Conservation (phyloP, 2,888 invertebrate genomes). For the Caenorhabditis sp. region DNA sequence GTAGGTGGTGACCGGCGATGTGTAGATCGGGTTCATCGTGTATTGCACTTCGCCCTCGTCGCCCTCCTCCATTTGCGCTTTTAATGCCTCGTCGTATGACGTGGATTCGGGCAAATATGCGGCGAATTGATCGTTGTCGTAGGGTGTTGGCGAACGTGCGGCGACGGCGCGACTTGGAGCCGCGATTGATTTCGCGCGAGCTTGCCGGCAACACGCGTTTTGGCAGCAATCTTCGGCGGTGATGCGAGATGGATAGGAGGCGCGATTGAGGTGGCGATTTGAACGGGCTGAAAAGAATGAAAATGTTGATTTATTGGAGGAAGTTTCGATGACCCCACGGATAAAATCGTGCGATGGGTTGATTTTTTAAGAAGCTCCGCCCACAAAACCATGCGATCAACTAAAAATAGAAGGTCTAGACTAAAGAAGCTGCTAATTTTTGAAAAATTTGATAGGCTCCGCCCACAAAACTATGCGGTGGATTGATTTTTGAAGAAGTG, state of each 20-base stretch:
- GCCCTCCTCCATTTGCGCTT: neutral
- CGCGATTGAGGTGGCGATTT: conserved; percentile 30
- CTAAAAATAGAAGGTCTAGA: no score
- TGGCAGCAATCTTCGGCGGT: conserved; percentile 12
- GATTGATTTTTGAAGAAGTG: no score
- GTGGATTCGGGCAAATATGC: conserved; percentile 33
- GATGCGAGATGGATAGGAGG: conserved; percentile 39
- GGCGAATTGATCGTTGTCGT: conserved; percentile 31
- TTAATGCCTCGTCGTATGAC: conserved; percentile 54
- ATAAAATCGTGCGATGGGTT: no score
- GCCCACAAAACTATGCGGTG: no score
- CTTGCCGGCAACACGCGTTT: conserved; percentile 8
- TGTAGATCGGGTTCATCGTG: conserved; percentile 38
- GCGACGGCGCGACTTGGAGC: neutral
- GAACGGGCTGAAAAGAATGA: conserved; percentile 41
- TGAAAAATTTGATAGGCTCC: no score
- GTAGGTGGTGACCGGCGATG: conserved; percentile 41
- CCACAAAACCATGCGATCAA: no score
- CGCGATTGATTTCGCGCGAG: conserved; percentile 27
- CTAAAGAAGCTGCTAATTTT: no score
- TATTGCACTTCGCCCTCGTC: neutral
- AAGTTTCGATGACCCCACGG: no score
- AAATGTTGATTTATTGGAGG: no score
- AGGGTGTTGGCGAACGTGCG: conserved; percentile 37
- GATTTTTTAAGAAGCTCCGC: no score